These are phyloP conservation scores for Ivindomyrus marchei DNA, from an alignment of 2,113 vertebrate species.

Conservation along the genomic window DNA sequence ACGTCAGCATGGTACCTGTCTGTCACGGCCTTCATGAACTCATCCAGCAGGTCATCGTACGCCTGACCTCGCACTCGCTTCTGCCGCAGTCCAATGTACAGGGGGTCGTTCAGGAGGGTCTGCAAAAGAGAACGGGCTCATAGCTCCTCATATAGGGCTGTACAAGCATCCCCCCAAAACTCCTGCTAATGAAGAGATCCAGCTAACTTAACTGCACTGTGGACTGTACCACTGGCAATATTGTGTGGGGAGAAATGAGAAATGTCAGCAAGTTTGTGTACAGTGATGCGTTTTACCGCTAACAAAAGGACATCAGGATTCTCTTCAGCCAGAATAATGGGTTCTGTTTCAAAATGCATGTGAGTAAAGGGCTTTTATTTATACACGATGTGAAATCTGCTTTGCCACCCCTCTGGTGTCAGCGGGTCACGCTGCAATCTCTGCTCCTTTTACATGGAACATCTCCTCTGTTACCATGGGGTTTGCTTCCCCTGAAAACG, in stretches of 20 bases:
- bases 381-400: not conserved
- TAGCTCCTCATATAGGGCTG: not conserved
- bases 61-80: constrained; percentile 80
- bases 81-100: constrained; percentile 90
- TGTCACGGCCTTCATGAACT: constrained; percentile 92
- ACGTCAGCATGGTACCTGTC: constrained; percentile 68
- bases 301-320: not conserved
- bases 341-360: not conserved
- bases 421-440: not conserved
- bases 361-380: not conserved
- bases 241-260: not conserved
- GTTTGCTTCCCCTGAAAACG: not conserved
- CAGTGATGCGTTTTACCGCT: not conserved
- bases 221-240: not conserved
- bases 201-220: not conserved
- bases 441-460: not conserved
- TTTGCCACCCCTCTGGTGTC: not conserved
- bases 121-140: constrained; percentile 40
- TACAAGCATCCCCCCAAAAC: not conserved
- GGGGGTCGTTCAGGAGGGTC: constrained; percentile 81
- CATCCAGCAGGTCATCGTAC: constrained; percentile 88
- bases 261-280: not conserved
- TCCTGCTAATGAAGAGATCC: not conserved
- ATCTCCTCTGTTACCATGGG: not conserved
- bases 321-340: not conserved